Evolutionary conservation across 2,888 invertebrate genomes (phyloP).

Genomic region (Plagodis dolabraria): DNA sequence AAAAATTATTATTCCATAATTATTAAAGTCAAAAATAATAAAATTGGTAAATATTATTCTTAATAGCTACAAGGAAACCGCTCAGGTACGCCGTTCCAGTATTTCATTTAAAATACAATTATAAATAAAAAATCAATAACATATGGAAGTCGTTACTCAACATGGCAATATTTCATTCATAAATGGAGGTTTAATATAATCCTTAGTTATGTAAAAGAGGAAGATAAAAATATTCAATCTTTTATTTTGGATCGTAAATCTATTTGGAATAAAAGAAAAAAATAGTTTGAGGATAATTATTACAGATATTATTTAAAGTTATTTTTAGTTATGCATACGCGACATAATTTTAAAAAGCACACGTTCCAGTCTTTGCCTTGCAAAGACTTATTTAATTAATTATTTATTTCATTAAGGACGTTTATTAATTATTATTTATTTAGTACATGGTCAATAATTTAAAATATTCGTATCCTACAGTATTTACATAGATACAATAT

Average conservation of each 20-base stretch:
- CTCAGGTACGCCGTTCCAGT: constrained; percentile 48
- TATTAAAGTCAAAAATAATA: not conserved
- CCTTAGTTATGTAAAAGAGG: not conserved
- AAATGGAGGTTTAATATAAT: not conserved
- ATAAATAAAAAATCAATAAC: not conserved
- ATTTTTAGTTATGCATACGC: constrained; percentile 11
- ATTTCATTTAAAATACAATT: not conserved
- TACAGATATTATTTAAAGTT: constrained; percentile 4
- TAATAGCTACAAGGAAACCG: constrained; percentile 35
- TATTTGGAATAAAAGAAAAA: not conserved
- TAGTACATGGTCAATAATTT: constrained; percentile 28
- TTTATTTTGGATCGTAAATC: too few species aligned
- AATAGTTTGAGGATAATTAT: not conserved
- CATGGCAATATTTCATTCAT: not conserved
- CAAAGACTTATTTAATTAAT: constrained; percentile 40
- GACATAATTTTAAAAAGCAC: constrained; percentile 28
- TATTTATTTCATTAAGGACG: constrained; percentile 22
- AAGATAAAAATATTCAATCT: not conserved
- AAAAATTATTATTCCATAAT: too few species aligned
- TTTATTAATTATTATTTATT: constrained; percentile 14
- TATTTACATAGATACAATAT: constrained; percentile 31
- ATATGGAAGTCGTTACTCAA: constrained; percentile 3
- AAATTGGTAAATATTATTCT: constrained; percentile 1
- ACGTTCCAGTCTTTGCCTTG: constrained; percentile 46
- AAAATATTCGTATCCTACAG: constrained; percentile 21